A percentile compares a stretch with the other conserved stretches of the same genome.
phyloP scores from a whole-genome alignment of 2,113 vertebrate genomes.

The Fregetta grallaria region DNA sequence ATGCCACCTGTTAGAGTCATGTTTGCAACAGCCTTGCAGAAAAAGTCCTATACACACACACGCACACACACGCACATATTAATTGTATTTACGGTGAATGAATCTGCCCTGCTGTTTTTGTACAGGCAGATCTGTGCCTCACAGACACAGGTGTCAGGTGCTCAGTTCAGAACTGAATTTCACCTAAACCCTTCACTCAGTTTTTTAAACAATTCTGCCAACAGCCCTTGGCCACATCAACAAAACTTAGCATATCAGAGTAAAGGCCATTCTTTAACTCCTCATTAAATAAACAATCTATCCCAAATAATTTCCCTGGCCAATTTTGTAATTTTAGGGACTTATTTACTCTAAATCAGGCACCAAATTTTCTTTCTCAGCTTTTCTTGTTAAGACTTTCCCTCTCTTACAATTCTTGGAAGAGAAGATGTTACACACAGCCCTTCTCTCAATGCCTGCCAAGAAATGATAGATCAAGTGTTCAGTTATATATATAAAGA shows the following conservation, averaged over 20 bases:
- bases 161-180: not conserved
- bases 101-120: not conserved
- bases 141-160: not conserved
- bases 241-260: not conserved
- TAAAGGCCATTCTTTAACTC: not conserved
- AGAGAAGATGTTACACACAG: not conserved
- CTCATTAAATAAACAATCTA: not conserved
- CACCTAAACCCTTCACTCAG: not conserved
- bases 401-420: not conserved
- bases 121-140: not conserved
- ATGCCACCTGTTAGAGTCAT: not conserved
- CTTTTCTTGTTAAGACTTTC: not conserved
- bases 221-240: not conserved
- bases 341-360: not conserved
- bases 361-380: not conserved
- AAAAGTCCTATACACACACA: not conserved
- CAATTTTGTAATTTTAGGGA: not conserved
- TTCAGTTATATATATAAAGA: not conserved
- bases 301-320: not conserved
- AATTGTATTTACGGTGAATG: not conserved
- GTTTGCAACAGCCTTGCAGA: not conserved
- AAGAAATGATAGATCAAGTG: constrained; percentile 1
- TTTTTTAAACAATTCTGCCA: not conserved
- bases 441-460: not conserved
- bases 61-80: too few relatives aligned